Evolutionary conservation across 30 jellyfish, hydroid and myxozoan genomes (phyloP), one percentile per base, ranked within the genome.

Genomic region (Catostylus mosaicus): DNA sequence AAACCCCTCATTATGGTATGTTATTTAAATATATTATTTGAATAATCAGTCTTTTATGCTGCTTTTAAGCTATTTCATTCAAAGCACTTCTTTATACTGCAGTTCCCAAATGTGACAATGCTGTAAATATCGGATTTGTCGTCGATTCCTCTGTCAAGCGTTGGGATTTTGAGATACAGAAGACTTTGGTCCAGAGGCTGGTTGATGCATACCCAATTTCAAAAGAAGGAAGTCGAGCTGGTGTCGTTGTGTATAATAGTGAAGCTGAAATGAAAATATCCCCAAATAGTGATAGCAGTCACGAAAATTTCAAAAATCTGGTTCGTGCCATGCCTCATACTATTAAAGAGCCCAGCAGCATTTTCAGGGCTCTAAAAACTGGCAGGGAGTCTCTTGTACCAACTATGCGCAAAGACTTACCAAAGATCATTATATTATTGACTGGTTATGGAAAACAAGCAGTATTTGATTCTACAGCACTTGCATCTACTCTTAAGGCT

Each of bases 101-200:
- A 82, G 92, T 82, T 47, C 22, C 80, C 10, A 54, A 54, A 43
- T 92, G 98, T 48, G 79, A 59, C 8, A 79, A 83, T 50, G 72
- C 76, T n/a, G 98, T 80, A 19, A 96, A 93, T 68, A 56, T 93
- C 34, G 98, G 96, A 30, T 86, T 93, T 84, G 54, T 93, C 18
- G 86, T 93, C 48, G 97, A 87, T 62, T 86, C 98, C 1, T 87
- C 97, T 54, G 96, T 88, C 23, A 81, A 88, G 57, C 62, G 75
- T 67, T 57, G 84, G 38, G 67, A 69, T 33, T 73, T 80, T 33
- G 85, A 86, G 69, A 65, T 32, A 73, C 87, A 81, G 67, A 93
- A 87, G 46, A 81, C 84, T 75, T 82, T 93, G 36, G 78, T 93
- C 62, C 85, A 83, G 62, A 35, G 67, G 51, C 1, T 82, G 36